Conservation (phyloP, 2,113 vertebrate species). For the Caretta caretta region DNA sequence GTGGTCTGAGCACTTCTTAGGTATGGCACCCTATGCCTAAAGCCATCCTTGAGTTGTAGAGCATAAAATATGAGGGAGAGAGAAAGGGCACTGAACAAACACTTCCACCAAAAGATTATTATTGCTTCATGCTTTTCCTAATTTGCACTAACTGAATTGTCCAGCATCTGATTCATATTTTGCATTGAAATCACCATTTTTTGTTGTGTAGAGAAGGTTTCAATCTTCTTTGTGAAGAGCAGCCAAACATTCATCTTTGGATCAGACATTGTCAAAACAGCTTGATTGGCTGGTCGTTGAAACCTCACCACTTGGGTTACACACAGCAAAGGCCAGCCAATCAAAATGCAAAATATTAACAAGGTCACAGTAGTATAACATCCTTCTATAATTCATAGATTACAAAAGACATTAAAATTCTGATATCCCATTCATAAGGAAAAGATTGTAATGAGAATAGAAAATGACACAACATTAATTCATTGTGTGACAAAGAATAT, state of each 20-base stretch:
- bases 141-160: not conserved
- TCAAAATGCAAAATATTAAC: conserved; percentile 81
- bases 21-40: not conserved
- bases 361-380: conserved; percentile 83
- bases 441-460: conserved; percentile 87
- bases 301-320: conserved; percentile 68
- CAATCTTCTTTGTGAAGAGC: not conserved
- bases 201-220: not conserved
- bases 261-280: conserved; percentile 47
- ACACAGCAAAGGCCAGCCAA: conserved; percentile 66
- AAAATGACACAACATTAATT: conserved; percentile 88
- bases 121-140: not conserved
- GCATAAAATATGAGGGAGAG: not conserved
- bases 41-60: not conserved
- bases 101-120: not conserved
- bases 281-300: conserved; percentile 69
- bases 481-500: conserved; percentile 88
- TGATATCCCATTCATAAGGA: conserved; percentile 86
- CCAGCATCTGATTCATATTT: not conserved
- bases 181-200: not conserved
- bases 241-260: not conserved
- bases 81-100: not conserved
- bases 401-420: conserved; percentile 87
- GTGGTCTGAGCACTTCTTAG: not conserved
- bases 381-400: conserved; percentile 83